Evolutionary conservation across 1,140 invertebrate genomes (phyloP), one percentile per base, ranked within the genome.

Genomic region (Neuroterus valhalla): DNA sequence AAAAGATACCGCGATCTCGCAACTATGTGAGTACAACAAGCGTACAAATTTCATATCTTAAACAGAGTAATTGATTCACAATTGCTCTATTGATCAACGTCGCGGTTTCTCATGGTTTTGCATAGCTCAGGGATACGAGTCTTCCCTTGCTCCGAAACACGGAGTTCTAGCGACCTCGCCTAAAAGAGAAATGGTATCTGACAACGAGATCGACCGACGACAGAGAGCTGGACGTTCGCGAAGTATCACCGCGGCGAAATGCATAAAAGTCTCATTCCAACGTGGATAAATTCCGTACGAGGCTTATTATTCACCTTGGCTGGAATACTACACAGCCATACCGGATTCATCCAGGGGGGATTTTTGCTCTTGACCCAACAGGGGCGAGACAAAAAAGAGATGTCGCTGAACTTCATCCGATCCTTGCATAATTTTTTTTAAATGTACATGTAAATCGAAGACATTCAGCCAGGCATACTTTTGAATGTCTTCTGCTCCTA

Each of bases 141-240:
- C 14, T 62, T 62, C 55, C 55, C 31, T 62, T 62, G 55, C 55
- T 38, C 55, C 55, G 55, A 62, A 62, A 62, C 55, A 62, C 5
- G 55, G 55, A 23, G 26, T 62, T 62, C 55, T 62, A 62, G 31
- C 55, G 55, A 62, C 55, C 55, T 62, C 55, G 55, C 55, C 55
- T 62, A 62, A 62, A 62, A 62, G 55, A 62, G 55, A 62, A 62
- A 62, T 62, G 55, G 55, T 62, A 62, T 62, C 55, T 62, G 55
- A 62, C 55, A 62, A 62, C 55, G 55, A 62, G 55, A 62, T 62
- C 55, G 55, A 62, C 55, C 55, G 55, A 62, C 55, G 55, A 62
- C 55, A 62, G 55, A 62, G 55, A 31, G 31, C 26, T 14, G 26
- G 55, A 62, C 55, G 31, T 62, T 62, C 55, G 55, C 55, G 55